Conservation (phyloP, 2,797 vertebrate genomes). For the Micromesistius poutassou region DNA sequence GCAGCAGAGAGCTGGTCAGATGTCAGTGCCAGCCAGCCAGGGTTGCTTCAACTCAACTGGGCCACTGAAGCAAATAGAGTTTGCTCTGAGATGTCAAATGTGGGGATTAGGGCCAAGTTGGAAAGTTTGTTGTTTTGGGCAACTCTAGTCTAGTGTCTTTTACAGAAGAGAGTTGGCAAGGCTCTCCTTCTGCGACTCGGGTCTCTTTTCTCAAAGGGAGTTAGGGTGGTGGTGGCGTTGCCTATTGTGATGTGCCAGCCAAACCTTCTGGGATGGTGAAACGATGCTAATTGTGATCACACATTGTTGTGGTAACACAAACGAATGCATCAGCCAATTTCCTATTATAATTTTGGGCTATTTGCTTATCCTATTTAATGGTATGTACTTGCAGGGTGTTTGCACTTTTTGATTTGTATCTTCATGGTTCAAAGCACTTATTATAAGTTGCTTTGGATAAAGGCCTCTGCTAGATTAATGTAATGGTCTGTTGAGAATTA, state of each 20-base stretch:
- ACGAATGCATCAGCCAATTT: neutral
- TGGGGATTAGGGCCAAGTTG: neutral
- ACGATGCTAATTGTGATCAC: neutral
- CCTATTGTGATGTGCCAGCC: neutral
- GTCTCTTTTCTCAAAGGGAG: neutral
- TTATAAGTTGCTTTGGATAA: no score
- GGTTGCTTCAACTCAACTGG: conserved; percentile 23
- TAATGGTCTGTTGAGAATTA: no score
- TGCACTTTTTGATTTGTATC: no score
- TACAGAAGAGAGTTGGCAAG: neutral
- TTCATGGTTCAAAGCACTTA: no score
- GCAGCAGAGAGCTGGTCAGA: neutral
- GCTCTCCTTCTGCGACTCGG: neutral
- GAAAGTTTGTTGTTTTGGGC: neutral
- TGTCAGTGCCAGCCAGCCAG: conserved; percentile 38
- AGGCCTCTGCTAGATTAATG: no score
- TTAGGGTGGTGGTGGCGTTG: neutral
- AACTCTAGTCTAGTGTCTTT: neutral
- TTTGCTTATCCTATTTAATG: no score
- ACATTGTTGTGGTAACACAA: neutral
- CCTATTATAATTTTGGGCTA: neutral
- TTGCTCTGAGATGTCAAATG: neutral
- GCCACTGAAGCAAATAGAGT: neutral
- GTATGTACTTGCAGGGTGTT: no score
- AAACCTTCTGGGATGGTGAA: neutral